A percentile compares a stretch with the other conserved stretches of the same genome.
Evolutionary conservation across 2,113 vertebrate genomes (phyloP).

Genomic region (Hippocampus abdominalis): DNA sequence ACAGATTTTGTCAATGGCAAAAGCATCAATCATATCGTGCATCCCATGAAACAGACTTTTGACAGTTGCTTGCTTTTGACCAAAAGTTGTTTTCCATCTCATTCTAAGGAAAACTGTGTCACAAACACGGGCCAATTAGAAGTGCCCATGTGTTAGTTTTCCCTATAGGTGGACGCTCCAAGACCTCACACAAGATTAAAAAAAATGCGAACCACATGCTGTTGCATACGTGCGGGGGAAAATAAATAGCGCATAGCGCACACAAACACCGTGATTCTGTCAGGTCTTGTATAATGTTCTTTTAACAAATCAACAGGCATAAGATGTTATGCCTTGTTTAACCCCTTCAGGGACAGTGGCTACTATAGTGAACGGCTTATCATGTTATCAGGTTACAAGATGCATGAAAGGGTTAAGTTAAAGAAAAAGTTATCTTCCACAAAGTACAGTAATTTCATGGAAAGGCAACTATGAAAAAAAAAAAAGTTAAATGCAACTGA

Average conservation of each 20-base stretch:
- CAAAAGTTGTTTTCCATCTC: neutral
- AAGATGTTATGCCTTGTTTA: neutral
- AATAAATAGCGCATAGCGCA: neutral
- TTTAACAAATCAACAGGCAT: neutral
- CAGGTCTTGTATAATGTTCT: neutral
- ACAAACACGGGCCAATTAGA: neutral
- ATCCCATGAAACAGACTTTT: neutral
- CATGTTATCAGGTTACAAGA: no score
- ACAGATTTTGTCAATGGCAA: neutral
- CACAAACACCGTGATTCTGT: neutral
- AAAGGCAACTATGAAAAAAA: no score
- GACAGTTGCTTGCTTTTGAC: neutral
- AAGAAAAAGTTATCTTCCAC: neutral
- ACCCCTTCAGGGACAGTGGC: neutral
- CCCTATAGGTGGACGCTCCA: neutral
- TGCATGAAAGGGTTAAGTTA: no score
- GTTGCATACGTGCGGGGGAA: no score
- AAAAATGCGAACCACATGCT: neutral
- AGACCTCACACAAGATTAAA: neutral
- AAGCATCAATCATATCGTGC: neutral
- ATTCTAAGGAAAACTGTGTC: neutral
- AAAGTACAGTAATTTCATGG: neutral
- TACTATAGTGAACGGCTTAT: no score
- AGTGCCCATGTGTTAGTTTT: neutral
- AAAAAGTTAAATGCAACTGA: no score